Base-by-base conservation (phyloP, 1,140 invertebrate species). In the Drosophila arawakana region DNA sequence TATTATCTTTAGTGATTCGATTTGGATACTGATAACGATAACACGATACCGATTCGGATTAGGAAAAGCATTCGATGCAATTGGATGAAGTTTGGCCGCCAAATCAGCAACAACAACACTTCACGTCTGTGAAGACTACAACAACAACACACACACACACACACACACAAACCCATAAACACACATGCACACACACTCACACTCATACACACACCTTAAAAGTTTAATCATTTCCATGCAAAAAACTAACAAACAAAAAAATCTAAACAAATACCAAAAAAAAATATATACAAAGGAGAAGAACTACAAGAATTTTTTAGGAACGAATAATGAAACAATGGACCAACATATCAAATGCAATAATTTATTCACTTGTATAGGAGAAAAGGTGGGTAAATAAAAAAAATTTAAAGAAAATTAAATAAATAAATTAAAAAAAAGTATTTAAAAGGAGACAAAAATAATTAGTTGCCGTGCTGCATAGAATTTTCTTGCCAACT, bases 301-400 rank as follows among this genome's bases (percentile, higher is more conserved):
- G 65, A 79, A 82, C 78, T 74, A 83, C 80, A 83, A 77, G 80
- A 86, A 88, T 86, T 88, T 86, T 89, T 89, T 89, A 89, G 82
- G 88, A 90, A 90, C 86, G 88, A 90, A 81, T 86, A 83, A 83
- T 86, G 88, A 90, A 90, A 90, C 88, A 90, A 90, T 90, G 88
- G 88, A 90, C 88, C 88, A 90, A 90, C 86, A 90, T 86, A 90
- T 90, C 86, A 90, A 90, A 90, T 81, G 88, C 86, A 90, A 90
- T 90, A 90, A 90, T 89, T 89, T 89, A 89, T 89, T 84, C 47
- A 89, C 81, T 81, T 89, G 80, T 89, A 89, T 84, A 84, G 80
- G 62, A 84, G 63, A 71, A 88, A 88, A 89, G 83, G 83, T 88
- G 76, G 76, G 81, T 67, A 61, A 65, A 21, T 5, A 57, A 37